Base-by-base conservation (phyloP, 2,113 vertebrate genomes). In the Pelodiscus sinensis region DNA sequence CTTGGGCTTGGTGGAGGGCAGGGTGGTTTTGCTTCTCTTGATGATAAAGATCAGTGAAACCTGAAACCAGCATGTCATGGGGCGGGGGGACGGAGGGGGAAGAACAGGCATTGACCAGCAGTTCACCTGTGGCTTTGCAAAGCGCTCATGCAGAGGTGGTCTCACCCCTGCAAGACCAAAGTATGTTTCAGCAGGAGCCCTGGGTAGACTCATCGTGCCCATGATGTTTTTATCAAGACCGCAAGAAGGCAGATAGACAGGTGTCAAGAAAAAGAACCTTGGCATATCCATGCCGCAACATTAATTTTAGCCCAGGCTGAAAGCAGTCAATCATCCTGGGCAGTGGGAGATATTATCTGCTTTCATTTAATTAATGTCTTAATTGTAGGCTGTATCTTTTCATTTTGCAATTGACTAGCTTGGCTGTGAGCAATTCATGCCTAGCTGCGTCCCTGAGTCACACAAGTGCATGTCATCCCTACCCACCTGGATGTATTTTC, bases 311-410 rank as follows among this genome's bases (percentile, higher is more conserved):
- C 18, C 87, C 1, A 81, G 18, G 78, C 58, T 75, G 21, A 0
- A 65, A 12, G 85, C 38, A 0, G 27, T 4, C 0, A 1, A 8
- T 11, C 12, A 4, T 5, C 57, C 57, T 75, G 5, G 52, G 84
- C 29, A 3, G 35, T 51, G 0, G 0, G 0, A 57, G 54, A 0
- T 0, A 0, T 0, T 14, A 56, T 0, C 56, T 31, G 35, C 24
- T 89, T 57, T 83, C 50, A 24, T 24, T 80, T 11, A 31, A 86
- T 31, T 10, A 19, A 22, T 29, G 18, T 25, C 85, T 81, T 94
- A 54, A 94, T 93, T 73, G 87, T 54, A 38, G 73, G 73, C 16
- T 57, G 87, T 86, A 55, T 21, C 38, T 92, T 84, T 84, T 73
- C 35, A 11, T 82, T 81, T 75, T 86, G 82, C 89, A 90, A 86